phyloP scores from a whole-genome alignment of 2,113 vertebrate species.

The Phylloscopus trochiloides region DNA sequence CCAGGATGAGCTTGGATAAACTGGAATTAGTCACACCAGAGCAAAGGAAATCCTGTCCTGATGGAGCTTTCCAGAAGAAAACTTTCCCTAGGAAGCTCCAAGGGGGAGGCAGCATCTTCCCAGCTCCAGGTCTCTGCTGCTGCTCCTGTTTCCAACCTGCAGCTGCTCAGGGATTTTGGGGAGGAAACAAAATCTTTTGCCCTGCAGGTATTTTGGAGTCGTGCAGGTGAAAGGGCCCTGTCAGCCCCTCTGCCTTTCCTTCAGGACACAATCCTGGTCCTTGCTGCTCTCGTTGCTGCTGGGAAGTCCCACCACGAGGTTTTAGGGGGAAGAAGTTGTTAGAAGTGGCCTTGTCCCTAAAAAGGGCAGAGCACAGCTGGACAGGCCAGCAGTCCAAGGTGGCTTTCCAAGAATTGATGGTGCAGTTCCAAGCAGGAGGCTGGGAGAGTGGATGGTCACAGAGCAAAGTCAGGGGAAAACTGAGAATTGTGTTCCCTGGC shows the following conservation, averaged over 20 bases:
- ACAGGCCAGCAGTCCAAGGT: not conserved
- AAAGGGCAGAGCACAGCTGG: not conserved
- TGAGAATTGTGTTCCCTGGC: not conserved
- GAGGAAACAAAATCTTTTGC: not conserved
- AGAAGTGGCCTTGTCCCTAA: not conserved
- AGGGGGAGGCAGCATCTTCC: not conserved
- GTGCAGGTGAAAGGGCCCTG: constrained; percentile 6
- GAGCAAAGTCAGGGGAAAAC: not conserved
- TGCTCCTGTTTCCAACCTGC: not conserved
- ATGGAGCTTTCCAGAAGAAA: not conserved
- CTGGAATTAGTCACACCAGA: rapidly evolving
- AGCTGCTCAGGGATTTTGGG: not conserved
- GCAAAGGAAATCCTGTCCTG: not conserved
- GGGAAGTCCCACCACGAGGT: not conserved
- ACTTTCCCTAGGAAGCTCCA: not conserved
- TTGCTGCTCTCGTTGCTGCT: not conserved
- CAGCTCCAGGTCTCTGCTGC: not conserved
- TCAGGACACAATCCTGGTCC: not conserved
- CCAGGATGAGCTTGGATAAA: not conserved
- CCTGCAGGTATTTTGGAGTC: constrained; percentile 12
- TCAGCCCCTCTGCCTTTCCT: constrained; percentile 7
- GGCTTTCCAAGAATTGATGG: rapidly evolving
- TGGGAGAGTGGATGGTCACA: too few species aligned
- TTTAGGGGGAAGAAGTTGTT: not conserved
- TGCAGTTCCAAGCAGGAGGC: not conserved